Base-by-base conservation (phyloP, 2,888 invertebrate genomes). In the Phragmatobia fuliginosa region DNA sequence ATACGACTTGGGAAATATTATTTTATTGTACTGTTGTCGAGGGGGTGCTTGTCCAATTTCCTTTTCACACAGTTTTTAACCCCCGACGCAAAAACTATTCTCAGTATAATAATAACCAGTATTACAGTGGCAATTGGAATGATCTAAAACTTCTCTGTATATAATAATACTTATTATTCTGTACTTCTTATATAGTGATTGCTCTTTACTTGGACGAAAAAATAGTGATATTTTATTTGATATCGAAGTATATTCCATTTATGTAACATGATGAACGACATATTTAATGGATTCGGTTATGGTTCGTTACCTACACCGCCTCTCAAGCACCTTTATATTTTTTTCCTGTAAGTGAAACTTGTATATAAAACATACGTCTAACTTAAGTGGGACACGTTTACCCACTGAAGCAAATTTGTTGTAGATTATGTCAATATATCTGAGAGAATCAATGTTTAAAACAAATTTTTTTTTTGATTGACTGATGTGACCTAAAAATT, bases 211-310 rank as follows among this genome's bases (percentile, higher is more conserved):
- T 28, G n/a, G 36, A 18, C 2, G 38, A 18, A 38, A 56, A 62
- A 21, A 61, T 61, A 61, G 61, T 62, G 28, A 62, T 38, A 62
- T 21, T 41, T 62, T 62, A 62, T 62, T 62, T 62, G 8, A 41
- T 62, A 28, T 18, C 33, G 28, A 62, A 62, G 36, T 62, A 38
- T n/a, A 28, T 62, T 62, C 28, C 18, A 18, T 21, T 5, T 62
- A 28, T 21, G 38, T 10, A 18, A 28, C 38, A 31, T 67, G 78
- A 76, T 71, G 67, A 71, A 73, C 69, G 73, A 73, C 75, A 79
- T 66, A 71, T 74, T 31, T 77, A 79, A 77, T 81, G 71, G 72
- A 65, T 71, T 77, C 68, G 28, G 72, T 58, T 67, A 71, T 56
- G 72, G 76, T 74, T 80, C 80, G 76, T 77, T 81, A 80, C 62